A percentile compares a stretch with the other conserved stretches of the same genome.
phyloP scores from a whole-genome alignment of 1,140 invertebrate genomes.

The Belonocnema kinseyi region DNA sequence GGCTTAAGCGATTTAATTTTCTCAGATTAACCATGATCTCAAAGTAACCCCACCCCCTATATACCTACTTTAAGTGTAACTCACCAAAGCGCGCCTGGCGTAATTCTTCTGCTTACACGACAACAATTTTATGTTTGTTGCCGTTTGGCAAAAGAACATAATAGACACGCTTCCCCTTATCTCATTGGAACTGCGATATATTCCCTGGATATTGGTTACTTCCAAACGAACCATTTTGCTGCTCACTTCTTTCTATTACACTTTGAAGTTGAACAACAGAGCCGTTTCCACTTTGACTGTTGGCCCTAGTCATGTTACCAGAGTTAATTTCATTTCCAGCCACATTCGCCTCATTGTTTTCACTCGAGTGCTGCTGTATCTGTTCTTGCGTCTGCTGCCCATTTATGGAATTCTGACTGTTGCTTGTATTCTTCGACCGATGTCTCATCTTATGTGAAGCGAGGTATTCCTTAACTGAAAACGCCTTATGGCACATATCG shows the following conservation, averaged over 20 bases:
- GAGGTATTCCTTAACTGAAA: slow-evolving; percentile 75
- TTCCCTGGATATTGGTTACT: slow-evolving; percentile 70
- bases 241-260: slow-evolving; percentile 65
- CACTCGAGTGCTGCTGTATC: slow-evolving; percentile 50
- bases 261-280: slow-evolving; percentile 69
- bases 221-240: slow-evolving; percentile 56
- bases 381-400: slow-evolving; percentile 39
- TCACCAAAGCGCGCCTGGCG: slow-evolving; percentile 55
- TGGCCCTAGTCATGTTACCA: slow-evolving; percentile 55
- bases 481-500: slow-evolving; percentile 77
- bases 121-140: slow-evolving; percentile 73
- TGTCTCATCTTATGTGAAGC: slow-evolving; percentile 75
- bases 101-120: slow-evolving; percentile 63
- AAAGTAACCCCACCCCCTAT: not conserved
- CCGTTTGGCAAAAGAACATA: slow-evolving; percentile 74
- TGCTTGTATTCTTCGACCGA: slow-evolving; percentile 64
- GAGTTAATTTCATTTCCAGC: slow-evolving; percentile 32
- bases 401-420: slow-evolving; percentile 42
- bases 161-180: slow-evolving; percentile 74
- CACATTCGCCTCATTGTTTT: slow-evolving; percentile 39
- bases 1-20: not conserved
- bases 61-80: not conserved
- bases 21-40: not conserved
- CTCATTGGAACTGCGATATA: slow-evolving; percentile 74
- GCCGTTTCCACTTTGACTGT: slow-evolving; percentile 57